A percentile compares a stretch with the other conserved stretches of the same genome.
Conservation (phyloP, 2,113 vertebrate species). For the Anolis sagrei region DNA sequence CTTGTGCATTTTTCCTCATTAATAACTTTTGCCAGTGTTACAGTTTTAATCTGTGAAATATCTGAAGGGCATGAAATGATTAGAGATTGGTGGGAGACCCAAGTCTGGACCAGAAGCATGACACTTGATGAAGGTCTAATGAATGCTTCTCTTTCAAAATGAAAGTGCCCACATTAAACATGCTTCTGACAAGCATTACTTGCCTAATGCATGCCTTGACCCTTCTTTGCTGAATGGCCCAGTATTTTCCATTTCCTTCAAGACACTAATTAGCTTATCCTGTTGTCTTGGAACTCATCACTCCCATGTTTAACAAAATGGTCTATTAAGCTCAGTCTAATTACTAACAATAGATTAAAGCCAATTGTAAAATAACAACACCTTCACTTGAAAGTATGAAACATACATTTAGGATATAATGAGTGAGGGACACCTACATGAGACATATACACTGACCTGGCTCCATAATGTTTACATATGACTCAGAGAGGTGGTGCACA, state of each 20-base stretch:
- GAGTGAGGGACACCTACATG: background rate
- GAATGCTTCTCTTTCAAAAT: background rate
- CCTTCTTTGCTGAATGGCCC: background rate
- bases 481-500: no score
- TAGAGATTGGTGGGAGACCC: background rate
- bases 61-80: no score
- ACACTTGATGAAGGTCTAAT: background rate
- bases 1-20: no score
- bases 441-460: no score
- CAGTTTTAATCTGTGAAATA: no score
- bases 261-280: background rate
- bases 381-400: background rate
- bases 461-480: no score
- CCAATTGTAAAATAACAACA: no score
- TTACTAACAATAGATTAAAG: no score
- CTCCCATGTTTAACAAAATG: background rate
- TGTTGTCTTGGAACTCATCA: background rate
- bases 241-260: conserved; percentile 1
- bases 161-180: background rate
- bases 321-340: background rate
- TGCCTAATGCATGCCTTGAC: background rate
- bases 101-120: background rate
- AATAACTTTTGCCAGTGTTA: no score
- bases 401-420: background rate
- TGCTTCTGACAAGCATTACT: background rate